These are phyloP conservation scores for Ciconia stormi DNA, from an alignment of 2,113 vertebrate genomes.

Conservation along the genomic window DNA sequence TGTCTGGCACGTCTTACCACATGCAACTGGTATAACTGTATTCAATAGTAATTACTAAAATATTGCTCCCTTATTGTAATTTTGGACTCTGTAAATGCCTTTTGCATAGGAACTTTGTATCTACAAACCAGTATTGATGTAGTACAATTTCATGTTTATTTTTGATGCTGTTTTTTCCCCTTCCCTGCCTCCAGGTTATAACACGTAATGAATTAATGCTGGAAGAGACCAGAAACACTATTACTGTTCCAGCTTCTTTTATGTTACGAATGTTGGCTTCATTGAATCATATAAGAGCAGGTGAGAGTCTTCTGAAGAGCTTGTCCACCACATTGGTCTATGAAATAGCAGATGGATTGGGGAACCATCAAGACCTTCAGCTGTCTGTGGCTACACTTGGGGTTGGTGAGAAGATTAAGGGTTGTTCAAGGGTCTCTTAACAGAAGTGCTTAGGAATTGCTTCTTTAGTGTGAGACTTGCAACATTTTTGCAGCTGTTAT, in stretches of 20 bases:
- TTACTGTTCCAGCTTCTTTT: conserved; percentile 97
- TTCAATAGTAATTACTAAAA: background rate
- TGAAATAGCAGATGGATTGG: background rate
- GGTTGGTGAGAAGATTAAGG: background rate
- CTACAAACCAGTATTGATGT: background rate
- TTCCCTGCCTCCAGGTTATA: conserved; percentile 83
- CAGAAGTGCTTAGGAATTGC: background rate
- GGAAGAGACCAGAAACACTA: conserved; percentile 97
- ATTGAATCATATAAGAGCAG: conserved; percentile 94
- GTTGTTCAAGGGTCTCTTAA: background rate
- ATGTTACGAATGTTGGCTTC: conserved; percentile 98
- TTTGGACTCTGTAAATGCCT: background rate
- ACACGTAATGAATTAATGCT: conserved; percentile 97
- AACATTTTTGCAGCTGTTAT: background rate
- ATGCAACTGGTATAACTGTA: background rate
- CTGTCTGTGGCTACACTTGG: background rate
- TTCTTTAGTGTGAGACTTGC: background rate
- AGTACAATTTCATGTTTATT: background rate
- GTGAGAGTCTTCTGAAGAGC: conserved; percentile 69
- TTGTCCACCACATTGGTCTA: background rate
- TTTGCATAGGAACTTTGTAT: background rate
- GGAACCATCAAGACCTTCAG: background rate
- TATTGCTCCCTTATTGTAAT: background rate
- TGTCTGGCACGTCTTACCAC: background rate
- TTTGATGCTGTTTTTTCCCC: background rate